Conservation (phyloP, 2,113 vertebrate species). For the Pachyramphus minor region DNA sequence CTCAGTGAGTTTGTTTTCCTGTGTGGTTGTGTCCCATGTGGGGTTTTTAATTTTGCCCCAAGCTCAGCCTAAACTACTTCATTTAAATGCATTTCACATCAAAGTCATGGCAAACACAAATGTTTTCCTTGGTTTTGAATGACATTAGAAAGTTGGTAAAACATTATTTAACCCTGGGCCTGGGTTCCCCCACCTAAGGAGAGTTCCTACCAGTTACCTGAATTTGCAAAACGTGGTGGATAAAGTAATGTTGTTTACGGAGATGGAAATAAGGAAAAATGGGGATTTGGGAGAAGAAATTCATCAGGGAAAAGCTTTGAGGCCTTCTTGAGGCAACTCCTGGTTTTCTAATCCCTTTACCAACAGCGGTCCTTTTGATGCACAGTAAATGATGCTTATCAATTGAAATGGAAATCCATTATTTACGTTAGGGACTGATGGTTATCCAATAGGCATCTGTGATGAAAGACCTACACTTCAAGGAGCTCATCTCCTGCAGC, state of each 20-base stretch:
- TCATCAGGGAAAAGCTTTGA: background rate
- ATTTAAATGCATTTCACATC: slow-evolving; percentile 26
- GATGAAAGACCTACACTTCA: slow-evolving; percentile 31
- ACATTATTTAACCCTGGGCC: background rate
- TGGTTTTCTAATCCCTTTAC: background rate
- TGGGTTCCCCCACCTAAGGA: background rate
- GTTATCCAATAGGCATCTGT: background rate
- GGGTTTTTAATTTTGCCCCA: slow-evolving; percentile 29
- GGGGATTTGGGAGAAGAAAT: background rate
- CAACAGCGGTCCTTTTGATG: background rate
- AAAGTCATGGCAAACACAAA: background rate
- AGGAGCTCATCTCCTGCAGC: background rate
- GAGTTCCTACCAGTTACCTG: background rate
- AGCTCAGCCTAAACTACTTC: background rate
- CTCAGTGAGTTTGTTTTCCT: slow-evolving; percentile 22
- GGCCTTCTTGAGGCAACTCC: background rate
- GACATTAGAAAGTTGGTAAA: background rate
- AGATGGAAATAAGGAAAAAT: background rate
- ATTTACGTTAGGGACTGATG: background rate
- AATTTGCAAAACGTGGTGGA: background rate
- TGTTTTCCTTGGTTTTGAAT: slow-evolving; percentile 15
- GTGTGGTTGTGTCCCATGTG: background rate
- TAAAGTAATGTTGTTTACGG: background rate
- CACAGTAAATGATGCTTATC: background rate
- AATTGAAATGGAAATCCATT: slow-evolving; percentile 30